Conservation (phyloP, 2,113 vertebrate genomes). For the Lampris megalopsis region DNA sequence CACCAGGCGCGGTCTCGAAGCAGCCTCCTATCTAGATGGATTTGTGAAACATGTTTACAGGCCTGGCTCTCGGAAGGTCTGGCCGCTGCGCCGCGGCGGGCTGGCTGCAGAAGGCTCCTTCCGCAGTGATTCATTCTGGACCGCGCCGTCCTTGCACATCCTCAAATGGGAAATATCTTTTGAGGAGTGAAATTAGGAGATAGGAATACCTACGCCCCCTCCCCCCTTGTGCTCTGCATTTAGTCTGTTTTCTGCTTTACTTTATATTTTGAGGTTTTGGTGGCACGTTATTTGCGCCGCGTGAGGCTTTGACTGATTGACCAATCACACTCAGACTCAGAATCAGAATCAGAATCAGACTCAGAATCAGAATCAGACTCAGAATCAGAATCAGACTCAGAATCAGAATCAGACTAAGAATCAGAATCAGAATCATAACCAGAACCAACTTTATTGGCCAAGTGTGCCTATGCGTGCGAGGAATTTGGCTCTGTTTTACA, state of each 20-base stretch:
- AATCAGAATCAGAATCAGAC: no score
- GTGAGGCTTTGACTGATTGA: conserved; percentile 49
- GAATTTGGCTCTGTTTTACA: not conserved
- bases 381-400: no score
- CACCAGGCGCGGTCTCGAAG: conserved; percentile 65
- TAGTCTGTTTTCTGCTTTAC: conserved; percentile 7
- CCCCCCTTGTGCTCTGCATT: conserved; percentile 39
- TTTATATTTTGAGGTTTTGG: conserved; percentile 22
- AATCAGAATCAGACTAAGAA: no score
- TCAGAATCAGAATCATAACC: no score
- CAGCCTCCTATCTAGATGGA: conserved; percentile 68
- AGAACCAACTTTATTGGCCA: no score
- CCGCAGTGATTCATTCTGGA: conserved; percentile 64
- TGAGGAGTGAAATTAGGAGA: conserved; percentile 72
- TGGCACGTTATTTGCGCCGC: conserved; percentile 53
- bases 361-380: no score
- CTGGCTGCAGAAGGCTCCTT: conserved; percentile 57
- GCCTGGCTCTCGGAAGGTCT: conserved; percentile 74
- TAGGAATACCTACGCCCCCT: conserved; percentile 11
- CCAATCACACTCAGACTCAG: not conserved
- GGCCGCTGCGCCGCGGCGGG: conserved; percentile 59
- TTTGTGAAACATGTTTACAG: conserved; percentile 77
- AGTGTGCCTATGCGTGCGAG: no score
- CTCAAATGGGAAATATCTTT: conserved; percentile 69
- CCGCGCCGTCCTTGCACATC: conserved; percentile 56